Conservation (phyloP, 1,140 invertebrate species). For the Bombus picipes region DNA sequence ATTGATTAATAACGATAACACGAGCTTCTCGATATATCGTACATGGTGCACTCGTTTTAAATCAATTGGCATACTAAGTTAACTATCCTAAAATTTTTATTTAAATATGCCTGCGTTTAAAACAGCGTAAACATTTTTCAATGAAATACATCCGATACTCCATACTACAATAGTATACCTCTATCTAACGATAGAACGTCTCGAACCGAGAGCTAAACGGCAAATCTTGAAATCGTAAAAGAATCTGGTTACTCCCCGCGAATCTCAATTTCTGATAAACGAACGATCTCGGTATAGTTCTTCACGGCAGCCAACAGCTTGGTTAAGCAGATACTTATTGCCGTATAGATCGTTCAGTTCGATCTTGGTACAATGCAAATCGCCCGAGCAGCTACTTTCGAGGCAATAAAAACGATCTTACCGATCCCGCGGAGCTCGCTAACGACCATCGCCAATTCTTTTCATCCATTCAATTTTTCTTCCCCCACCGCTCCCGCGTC, state of each 20-base stretch:
- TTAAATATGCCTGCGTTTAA: too few relatives aligned
- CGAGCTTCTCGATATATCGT: too few relatives aligned
- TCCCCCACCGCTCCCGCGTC: background rate
- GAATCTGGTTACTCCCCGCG: background rate
- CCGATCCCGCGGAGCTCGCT: background rate
- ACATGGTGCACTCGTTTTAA: too few relatives aligned
- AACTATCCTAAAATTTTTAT: too few relatives aligned
- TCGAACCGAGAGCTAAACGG: too few relatives aligned
- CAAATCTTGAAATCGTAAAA: background rate
- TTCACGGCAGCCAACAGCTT: background rate
- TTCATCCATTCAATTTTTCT: slow-evolving; percentile 37
- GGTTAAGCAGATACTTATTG: background rate
- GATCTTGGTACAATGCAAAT: background rate
- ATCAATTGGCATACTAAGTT: too few relatives aligned
- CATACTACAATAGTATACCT: too few relatives aligned
- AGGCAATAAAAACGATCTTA: slow-evolving; percentile 19
- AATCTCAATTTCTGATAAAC: background rate
- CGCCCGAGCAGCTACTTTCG: background rate
- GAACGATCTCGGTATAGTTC: background rate
- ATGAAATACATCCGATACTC: too few relatives aligned
- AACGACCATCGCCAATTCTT: slow-evolving; percentile 31
- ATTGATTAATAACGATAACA: too few relatives aligned
- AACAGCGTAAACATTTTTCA: too few relatives aligned
- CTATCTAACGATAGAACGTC: too few relatives aligned
- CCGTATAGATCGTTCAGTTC: background rate